Evolutionary conservation across 2,888 invertebrate species (phyloP).

Genomic region (Criorhina ranunculi): DNA sequence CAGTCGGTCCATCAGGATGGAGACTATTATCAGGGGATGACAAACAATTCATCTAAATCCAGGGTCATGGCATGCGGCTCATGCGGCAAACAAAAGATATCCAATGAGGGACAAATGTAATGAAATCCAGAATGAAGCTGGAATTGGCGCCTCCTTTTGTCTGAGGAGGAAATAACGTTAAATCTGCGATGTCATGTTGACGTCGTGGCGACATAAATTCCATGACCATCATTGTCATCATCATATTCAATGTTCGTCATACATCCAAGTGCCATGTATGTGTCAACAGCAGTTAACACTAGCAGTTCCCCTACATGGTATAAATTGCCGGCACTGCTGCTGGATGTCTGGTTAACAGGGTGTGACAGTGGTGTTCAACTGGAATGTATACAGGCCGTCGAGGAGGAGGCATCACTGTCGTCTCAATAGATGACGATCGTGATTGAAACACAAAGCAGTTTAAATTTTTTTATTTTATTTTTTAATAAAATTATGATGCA

Average conservation of each 20-base stretch:
- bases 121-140: background rate
- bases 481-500: conserved; percentile 1
- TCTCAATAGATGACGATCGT: conserved; percentile 14
- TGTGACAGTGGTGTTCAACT: conserved; percentile 14
- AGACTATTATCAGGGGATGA: conserved; percentile 22
- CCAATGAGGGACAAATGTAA: background rate
- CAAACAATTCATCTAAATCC: conserved; percentile 26
- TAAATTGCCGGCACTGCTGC: background rate
- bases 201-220: conserved; percentile 1
- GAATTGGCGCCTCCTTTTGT: conserved; percentile 20
- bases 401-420: conserved; percentile 10
- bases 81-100: conserved; percentile 18
- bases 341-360: background rate
- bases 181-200: background rate
- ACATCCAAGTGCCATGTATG: conserved; percentile 13
- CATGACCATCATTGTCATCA: conserved; percentile 13
- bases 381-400: background rate
- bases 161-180: background rate
- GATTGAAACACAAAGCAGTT: conserved; percentile 13
- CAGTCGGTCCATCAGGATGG: background rate
- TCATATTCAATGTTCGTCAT: conserved; percentile 2
- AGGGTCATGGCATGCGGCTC: conserved; percentile 36
- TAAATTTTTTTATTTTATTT: background rate
- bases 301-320: conserved; percentile 1
- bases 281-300: conserved; percentile 4